Evolutionary conservation across 2,113 vertebrate species (phyloP).

Genomic region (Carollia perspicillata): DNA sequence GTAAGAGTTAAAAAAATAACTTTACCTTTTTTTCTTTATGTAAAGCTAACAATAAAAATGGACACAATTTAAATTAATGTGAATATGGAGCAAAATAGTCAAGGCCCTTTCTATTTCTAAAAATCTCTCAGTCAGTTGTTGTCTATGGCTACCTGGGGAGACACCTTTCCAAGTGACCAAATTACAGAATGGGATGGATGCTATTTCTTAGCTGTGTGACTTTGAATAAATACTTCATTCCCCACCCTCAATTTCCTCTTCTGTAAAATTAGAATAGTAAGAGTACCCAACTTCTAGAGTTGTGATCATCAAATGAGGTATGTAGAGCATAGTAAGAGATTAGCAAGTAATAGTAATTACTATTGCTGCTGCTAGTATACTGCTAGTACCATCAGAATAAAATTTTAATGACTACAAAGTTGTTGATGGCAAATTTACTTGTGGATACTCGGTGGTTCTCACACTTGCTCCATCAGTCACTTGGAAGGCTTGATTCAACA

Average conservation of each 20-base stretch:
- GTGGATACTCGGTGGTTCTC: not conserved
- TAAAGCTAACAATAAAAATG: not conserved
- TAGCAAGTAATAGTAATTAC: not conserved
- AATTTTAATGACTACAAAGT: conserved; percentile 32
- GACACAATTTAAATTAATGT: not conserved
- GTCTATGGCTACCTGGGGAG: not conserved
- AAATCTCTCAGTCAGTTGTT: not conserved
- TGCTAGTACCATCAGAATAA: not conserved
- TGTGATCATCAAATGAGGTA: not conserved
- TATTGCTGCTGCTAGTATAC: not conserved
- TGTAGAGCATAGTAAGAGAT: not conserved
- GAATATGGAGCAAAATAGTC: not conserved
- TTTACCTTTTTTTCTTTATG: not conserved
- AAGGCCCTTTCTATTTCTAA: not conserved
- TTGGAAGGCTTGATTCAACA: not conserved
- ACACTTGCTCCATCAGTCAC: not conserved
- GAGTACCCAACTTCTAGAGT: not conserved
- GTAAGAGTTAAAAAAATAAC: not conserved
- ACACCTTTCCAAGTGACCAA: not conserved
- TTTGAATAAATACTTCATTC: not conserved
- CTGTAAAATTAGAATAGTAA: not conserved
- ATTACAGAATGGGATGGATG: not conserved
- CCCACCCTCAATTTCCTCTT: not conserved
- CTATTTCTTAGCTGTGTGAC: not conserved
- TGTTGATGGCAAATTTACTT: not conserved